Evolutionary conservation across 2,113 vertebrate species (phyloP), one percentile per base, ranked within the genome.

Genomic region (Furnarius figulus): DNA sequence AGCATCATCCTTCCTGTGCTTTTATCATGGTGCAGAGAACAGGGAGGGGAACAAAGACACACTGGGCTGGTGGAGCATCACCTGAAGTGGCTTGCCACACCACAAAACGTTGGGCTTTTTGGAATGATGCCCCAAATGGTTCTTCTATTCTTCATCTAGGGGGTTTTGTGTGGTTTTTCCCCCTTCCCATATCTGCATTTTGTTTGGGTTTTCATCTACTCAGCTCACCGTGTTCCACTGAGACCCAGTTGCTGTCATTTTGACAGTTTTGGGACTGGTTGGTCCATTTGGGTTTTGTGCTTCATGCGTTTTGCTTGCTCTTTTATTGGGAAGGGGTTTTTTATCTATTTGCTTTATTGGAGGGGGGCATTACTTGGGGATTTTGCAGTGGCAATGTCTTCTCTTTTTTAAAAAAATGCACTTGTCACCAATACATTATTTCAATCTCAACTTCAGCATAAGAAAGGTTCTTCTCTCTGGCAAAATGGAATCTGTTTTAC

Each of bases 1-100:
- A 88, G 74, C 84, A 85, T 97, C 84, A 85, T 97, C 75, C 95
- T 96, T 93, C 88, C 94, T 95, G 93, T 72, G 74, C 87, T 95
- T 95, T 92, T 52, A 92, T 88, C 31, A 2, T 2, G 14, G 59
- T 88, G 83, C 91, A 75, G 87, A 87, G 33, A 78, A 68, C 2
- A 21, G 68, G 83, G 80, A 66, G 80, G 56, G 65, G 77, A 86
- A 15, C 58, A 82, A 89, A 92, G 90, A 61, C 37, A 1, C 53
- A 25, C 19, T 6, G 74, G 66, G 65, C 79, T 93, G 72, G 44
- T 49, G 68, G 88, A 91, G 88, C 52, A 88, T 77, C 68, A 7
- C 83, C 74, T 53, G 71, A 85, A 88, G 82, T 44, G 73, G 76
- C 82, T 90, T 63, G 30, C 30, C 63, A 71, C 49, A 42, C 68